phyloP scores from a whole-genome alignment of 2,113 vertebrate species.

The Tinamus guttatus region DNA sequence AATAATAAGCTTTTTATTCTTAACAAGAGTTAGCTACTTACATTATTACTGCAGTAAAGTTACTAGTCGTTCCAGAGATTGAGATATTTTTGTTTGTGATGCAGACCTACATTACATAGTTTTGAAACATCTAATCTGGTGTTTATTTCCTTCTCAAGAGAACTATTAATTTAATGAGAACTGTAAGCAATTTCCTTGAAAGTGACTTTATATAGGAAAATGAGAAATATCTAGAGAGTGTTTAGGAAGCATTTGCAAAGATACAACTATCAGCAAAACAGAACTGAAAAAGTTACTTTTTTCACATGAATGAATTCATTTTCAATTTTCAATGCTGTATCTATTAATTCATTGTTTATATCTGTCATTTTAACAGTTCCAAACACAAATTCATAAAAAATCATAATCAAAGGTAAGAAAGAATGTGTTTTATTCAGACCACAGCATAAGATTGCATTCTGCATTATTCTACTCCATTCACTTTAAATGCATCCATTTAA shows the following conservation, averaged over 20 bases:
- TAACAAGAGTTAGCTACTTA: not conserved
- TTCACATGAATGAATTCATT: not conserved
- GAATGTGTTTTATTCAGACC: not conserved
- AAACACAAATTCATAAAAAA: not conserved
- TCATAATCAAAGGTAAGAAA: not conserved
- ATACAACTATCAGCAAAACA: not conserved
- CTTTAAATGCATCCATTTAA: not conserved
- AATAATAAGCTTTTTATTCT: not conserved
- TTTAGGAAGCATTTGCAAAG: not conserved
- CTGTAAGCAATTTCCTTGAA: not conserved
- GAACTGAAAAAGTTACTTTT: not conserved
- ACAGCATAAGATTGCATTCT: not conserved
- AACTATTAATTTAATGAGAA: not conserved
- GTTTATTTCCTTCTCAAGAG: not conserved
- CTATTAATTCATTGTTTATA: not conserved
- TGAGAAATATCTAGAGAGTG: not conserved
- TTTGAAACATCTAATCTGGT: not conserved
- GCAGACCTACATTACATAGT: not conserved
- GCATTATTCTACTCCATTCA: not conserved
- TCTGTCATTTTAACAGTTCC: not conserved
- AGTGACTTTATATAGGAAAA: not conserved
- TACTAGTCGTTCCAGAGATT: not conserved
- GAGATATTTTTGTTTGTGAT: not conserved
- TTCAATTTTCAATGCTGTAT: not conserved
- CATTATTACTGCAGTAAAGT: not conserved